Evolutionary conservation across 2,888 invertebrate species (phyloP), one percentile per base, ranked within the genome.

Genomic region (Sclerodermus sp.): DNA sequence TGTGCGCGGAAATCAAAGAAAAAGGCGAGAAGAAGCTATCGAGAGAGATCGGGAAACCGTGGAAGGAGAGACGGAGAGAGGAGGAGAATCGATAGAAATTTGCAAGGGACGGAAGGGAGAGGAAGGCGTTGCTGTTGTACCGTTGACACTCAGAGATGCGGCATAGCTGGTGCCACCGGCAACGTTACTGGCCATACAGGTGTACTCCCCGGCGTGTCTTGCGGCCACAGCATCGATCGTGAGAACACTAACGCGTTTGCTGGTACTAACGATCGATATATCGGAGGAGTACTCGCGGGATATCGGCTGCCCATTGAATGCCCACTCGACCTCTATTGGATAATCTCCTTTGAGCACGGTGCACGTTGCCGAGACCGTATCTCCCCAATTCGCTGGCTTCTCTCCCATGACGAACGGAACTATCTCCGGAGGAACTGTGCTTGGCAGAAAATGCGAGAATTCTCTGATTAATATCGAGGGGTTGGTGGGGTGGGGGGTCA

Each of bases 251-350:
- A 80, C 79, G 34, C 81, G 78, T 66, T 80, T 80, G 42, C 81
- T 79, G 34, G 76, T 73, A 51, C 73, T 65, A 49, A 68, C 64
- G 32, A 78, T 67, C 1, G 68, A 66, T 42, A 76, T 67, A 47
- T 70, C 70, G 34, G 68, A n/a, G n/a, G n/a, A 47, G 55, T 74
- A 77, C 42, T 73, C 55, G 32, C 42, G 57, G 42, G 53, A 54
- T 70, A 87, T 84, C 52, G 84, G 82, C 57, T 81, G 79, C 62
- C 84, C 86, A 69, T 88, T 85, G 71, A 89, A 82, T 52, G 83
- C 83, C 92, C 92, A 92, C 48, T 83, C 82, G 58, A 92, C 85
- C 53, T 83, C 83, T 57, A 91, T 83, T 17, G 91, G 91, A 64
- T 88, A 81, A 79, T 93, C 91, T 51, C 92, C 90, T 71, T 86